Evolutionary conservation across 2,797 vertebrate species (phyloP), one percentile per base, ranked within the genome.

Genomic region (Sebastes taczanowskii): DNA sequence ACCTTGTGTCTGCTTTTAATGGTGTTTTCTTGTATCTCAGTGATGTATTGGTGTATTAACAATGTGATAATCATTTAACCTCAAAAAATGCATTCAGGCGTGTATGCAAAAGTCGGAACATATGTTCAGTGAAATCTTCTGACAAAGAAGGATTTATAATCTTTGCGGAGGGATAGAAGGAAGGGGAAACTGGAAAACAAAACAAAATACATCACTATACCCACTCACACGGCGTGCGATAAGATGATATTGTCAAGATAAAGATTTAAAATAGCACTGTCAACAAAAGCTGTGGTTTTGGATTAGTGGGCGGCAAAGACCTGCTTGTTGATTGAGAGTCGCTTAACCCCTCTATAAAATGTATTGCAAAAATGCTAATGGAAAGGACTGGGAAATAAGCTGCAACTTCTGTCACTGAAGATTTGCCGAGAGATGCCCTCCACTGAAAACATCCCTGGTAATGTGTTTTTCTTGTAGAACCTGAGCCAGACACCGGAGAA

Each of bases 31-130:
- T 94, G 94, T 95, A 92, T 94, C 91, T 86, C 87, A 92, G 90
- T 92, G 92, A 94, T 95, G 91, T 93, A 92, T 93, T 84, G 82
- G 83, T 93, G 91, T 94, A 95, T 96, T 95, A 95, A 94, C 94
- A 94, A 93, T 92, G 92, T 95, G 93, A 93, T 95, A 92, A 95
- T 95, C 94, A 94, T 92, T 94, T 95, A 94, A 95, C 94, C 90
- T 91, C 81, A 94, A 94, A 94, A 92, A 82, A 89, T 77, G 89
- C 79, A 85, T 80, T 60, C 82, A 29, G 84, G 82, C 85, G 10
- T 87, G 90, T 85, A 67, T 74, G 83, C 84, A 84, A 89, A 88
- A 88, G 86, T 88, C 82, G 42, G 34, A 91, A 87, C 94, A 96
- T 94, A 95, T 96, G 95, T 90, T 94, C 87, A 82, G 81, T 71